Evolutionary conservation across 2,888 invertebrate genomes (phyloP).

Genomic region (Drosophila emarginata): DNA sequence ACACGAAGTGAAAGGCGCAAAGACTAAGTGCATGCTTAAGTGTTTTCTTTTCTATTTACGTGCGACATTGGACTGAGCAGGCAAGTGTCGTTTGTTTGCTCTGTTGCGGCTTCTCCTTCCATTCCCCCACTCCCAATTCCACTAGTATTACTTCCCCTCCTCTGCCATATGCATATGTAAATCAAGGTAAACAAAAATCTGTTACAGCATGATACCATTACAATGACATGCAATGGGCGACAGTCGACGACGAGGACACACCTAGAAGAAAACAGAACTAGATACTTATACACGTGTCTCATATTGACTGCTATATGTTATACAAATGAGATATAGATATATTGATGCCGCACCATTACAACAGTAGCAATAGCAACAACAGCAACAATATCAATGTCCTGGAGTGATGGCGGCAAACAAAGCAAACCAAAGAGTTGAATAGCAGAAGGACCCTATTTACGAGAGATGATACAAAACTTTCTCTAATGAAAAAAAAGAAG

Average conservation of each 20-base stretch:
- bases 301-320: constrained; percentile 69
- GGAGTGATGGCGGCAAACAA: constrained; percentile 44
- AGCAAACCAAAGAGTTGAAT: constrained; percentile 6
- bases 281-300: constrained; percentile 70
- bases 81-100: constrained; percentile 45
- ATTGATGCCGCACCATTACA: constrained; percentile 60
- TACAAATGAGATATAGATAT: constrained; percentile 66
- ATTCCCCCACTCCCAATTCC: background rate
- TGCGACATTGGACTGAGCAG: constrained; percentile 53
- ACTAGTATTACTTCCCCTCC: background rate
- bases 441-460: constrained; percentile 1
- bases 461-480: background rate
- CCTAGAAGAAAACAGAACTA: constrained; percentile 35
- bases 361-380: constrained; percentile 17
- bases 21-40: constrained; percentile 76
- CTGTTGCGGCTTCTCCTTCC: constrained; percentile 51
- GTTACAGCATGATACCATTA: constrained; percentile 71
- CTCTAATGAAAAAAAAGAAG: background rate
- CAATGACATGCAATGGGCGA: constrained; percentile 62
- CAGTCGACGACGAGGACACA: constrained; percentile 9
- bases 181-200: constrained; percentile 77
- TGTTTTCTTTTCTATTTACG: constrained; percentile 57
- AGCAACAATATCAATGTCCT: constrained; percentile 20
- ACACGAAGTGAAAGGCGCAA: constrained; percentile 70
- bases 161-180: constrained; percentile 58